A percentile compares a stretch with the other conserved stretches of the same genome.
These are phyloP conservation scores for Pseudomugil gertrudae DNA, from an alignment of 2,797 vertebrate genomes.

Conservation along the genomic window DNA sequence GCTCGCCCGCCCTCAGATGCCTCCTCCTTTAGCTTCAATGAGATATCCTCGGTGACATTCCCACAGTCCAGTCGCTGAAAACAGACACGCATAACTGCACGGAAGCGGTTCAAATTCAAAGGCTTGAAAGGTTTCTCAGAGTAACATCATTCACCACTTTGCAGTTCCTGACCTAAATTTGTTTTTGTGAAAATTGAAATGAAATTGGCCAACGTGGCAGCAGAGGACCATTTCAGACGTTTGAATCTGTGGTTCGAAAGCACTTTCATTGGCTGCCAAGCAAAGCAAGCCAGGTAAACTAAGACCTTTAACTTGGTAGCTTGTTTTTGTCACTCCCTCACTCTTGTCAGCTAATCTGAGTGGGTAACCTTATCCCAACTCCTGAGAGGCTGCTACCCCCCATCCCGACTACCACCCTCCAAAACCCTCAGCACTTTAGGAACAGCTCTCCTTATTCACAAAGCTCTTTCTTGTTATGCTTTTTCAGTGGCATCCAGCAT, in stretches of 20 bases:
- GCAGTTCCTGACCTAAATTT: constrained; percentile 21
- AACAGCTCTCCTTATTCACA: constrained; percentile 67
- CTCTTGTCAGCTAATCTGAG: constrained; percentile 77
- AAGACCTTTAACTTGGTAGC: constrained; percentile 73
- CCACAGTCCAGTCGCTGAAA: constrained; percentile 70
- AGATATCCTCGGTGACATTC: constrained; percentile 74
- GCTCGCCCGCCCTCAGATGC: constrained; percentile 70
- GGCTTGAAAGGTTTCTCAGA: constrained; percentile 50
- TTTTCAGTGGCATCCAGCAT: constrained; percentile 30
- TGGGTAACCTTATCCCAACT: constrained; percentile 76
- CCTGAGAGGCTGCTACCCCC: constrained; percentile 51
- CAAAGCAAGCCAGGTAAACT: constrained; percentile 71
- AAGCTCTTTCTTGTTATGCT: constrained; percentile 60
- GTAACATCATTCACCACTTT: constrained; percentile 42
- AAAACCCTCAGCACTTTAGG: constrained; percentile 37
- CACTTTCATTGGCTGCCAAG: constrained; percentile 69
- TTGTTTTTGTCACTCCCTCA: constrained; percentile 74
- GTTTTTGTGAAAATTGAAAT: constrained; percentile 22
- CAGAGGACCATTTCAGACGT: constrained; percentile 27
- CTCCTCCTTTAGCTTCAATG: constrained; percentile 71
- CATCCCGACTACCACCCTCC: not conserved
- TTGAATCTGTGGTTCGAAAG: constrained; percentile 47
- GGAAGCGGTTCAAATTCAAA: constrained; percentile 67
- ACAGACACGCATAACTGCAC: constrained; percentile 69
- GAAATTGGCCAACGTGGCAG: constrained; percentile 25